Conservation (phyloP, 2,888 invertebrate species). For the Ptychoptera albimana region DNA sequence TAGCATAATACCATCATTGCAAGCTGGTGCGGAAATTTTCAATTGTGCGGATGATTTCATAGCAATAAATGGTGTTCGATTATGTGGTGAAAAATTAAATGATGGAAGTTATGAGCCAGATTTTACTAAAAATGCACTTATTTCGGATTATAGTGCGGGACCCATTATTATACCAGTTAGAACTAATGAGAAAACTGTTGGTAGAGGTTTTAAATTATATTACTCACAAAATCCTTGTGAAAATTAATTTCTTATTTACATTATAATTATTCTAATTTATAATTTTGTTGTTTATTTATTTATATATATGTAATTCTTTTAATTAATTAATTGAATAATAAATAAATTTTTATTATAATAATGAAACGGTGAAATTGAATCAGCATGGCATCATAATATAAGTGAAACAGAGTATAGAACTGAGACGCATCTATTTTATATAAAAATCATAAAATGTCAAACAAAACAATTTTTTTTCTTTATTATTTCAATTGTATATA, state of each 20-base stretch:
- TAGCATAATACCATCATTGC: slow-evolving; percentile 43
- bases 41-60: slow-evolving; percentile 65
- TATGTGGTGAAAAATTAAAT: slow-evolving; percentile 59
- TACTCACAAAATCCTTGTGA: slow-evolving; percentile 52
- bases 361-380: too few species aligned
- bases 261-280: not conserved
- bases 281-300: too few species aligned
- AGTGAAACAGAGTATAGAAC: too few species aligned
- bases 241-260: slow-evolving; percentile 11
- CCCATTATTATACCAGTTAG: slow-evolving; percentile 54
- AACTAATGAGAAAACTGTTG: slow-evolving; percentile 45
- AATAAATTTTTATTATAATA: too few species aligned
- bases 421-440: too few species aligned
- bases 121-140: slow-evolving; percentile 48
- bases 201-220: slow-evolving; percentile 50
- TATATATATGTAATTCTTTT: too few species aligned
- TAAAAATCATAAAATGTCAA: too few species aligned
- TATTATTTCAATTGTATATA: too few species aligned
- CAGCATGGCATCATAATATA: too few species aligned
- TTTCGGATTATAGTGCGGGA: slow-evolving; percentile 51
- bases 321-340: too few species aligned
- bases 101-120: slow-evolving; percentile 47
- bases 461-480: too few species aligned
- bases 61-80: slow-evolving; percentile 46
- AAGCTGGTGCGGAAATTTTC: slow-evolving; percentile 58